Evolutionary conservation across 2,113 vertebrate species (phyloP), one percentile per base, ranked within the genome.

Genomic region (Sapajus apella): DNA sequence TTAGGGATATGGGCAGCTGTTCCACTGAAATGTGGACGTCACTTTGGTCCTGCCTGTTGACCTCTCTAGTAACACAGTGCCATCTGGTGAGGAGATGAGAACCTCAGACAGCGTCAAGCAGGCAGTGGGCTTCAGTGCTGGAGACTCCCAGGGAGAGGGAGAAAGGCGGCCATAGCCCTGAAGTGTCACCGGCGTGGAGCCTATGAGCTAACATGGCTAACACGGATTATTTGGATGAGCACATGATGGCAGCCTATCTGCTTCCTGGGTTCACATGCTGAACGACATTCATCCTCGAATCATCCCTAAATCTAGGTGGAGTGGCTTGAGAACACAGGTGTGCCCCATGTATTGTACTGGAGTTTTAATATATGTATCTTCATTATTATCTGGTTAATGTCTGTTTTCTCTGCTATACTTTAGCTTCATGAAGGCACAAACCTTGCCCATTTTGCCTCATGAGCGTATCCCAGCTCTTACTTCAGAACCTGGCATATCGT

Each of bases 361-460:
- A 89, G n/a, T 79, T 96, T 96, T 87, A 90, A 85, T 2, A 40
- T n/a, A 45, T 27, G 35, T 72, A 52, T 40, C 25, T 55, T 84
- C 43, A 45, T 55, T 40, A 52, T 96, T 80, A 27, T 72, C 94
- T 95, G 85, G 45, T n/a, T 81, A 25, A 55, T 88, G 9, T 94
- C 70, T 90, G 32, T 79, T 58, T 91, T 87, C n/a, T 89, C 12
- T 47, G 5, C 52, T 21, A 32, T 58, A 37, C 23, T 68, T 76
- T 52, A 87, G 52, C 75, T 95, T 16, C 37, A 7, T 8, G 73
- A 77, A 79, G 75, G 47, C 70, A 77, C 40, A 88, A 35, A 35
- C 27, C 7, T 72, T 87, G 43, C 92, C 81, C 30, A 27, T 87
- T 72, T 72, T 32, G 56, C 56, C 84, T 86, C 21, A 2, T 20